Conservation (phyloP, 2,888 invertebrate genomes). For the Drosophila merina region DNA sequence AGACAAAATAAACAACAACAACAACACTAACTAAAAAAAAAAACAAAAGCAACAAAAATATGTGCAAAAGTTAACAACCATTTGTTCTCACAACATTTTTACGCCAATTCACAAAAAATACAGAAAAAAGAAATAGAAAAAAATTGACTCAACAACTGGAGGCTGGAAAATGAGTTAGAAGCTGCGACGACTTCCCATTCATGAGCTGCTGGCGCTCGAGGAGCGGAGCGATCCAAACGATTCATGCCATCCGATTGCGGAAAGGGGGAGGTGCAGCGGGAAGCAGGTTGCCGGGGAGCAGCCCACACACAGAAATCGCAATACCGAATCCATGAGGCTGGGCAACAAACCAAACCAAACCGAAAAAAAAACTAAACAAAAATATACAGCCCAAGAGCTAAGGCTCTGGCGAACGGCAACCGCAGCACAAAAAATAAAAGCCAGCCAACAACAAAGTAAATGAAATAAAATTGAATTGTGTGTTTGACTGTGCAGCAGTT, state of each 20-base stretch:
- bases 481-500: conserved; percentile 68
- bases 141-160: conserved; percentile 38
- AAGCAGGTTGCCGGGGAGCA: conserved; percentile 35
- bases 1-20: conserved; percentile 43
- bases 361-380: conserved; percentile 13
- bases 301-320: conserved; percentile 72
- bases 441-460: conserved; percentile 61
- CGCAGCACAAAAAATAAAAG: conserved; percentile 36
- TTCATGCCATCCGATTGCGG: conserved; percentile 56
- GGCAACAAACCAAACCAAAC: conserved; percentile 8
- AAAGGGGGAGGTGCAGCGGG: conserved; percentile 5
- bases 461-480: conserved; percentile 77
- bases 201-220: conserved; percentile 74
- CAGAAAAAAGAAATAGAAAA: conserved; percentile 31
- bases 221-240: conserved; percentile 52
- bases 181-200: conserved; percentile 70
- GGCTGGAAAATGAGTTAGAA: conserved; percentile 70
- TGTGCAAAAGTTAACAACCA: conserved; percentile 77
- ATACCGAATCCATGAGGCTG: conserved; percentile 36
- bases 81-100: conserved; percentile 80
- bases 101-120: conserved; percentile 74
- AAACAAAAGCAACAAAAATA: conserved; percentile 52
- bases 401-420: conserved; percentile 48
- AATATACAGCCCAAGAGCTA: conserved; percentile 20
- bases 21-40: conserved; percentile 10